Conservation (phyloP, 1,140 invertebrate genomes). For the Calycopis cecrops region DNA sequence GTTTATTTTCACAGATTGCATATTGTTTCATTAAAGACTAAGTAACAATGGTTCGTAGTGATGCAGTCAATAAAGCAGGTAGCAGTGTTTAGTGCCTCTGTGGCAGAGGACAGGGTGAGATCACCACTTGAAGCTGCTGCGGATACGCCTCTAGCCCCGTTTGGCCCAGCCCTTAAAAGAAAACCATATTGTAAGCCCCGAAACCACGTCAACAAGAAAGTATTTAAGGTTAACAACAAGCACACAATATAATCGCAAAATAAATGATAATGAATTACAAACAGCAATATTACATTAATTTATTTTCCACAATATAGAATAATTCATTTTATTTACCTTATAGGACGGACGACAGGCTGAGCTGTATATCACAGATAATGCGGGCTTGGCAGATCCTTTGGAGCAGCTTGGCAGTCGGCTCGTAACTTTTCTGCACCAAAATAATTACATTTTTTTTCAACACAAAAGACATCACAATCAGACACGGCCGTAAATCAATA, state of each 20-base stretch:
- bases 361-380: constrained; percentile 85
- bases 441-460: constrained; percentile 24
- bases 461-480: constrained; percentile 5
- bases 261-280: too few species aligned
- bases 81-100: constrained; percentile 76
- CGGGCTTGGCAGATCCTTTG: constrained; percentile 69
- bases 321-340: constrained; percentile 42
- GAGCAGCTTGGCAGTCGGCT: constrained; percentile 69
- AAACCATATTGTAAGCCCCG: constrained; percentile 15
- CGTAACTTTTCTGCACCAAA: constrained; percentile 59
- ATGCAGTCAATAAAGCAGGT: constrained; percentile 75
- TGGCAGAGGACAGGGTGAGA: constrained; percentile 65
- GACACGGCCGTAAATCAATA: constrained; percentile 15
- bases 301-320: too few species aligned
- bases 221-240: background rate
- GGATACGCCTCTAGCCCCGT: constrained; percentile 71
- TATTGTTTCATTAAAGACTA: constrained; percentile 77
- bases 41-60: constrained; percentile 76
- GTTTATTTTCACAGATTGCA: constrained; percentile 80
- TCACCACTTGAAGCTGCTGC: constrained; percentile 68
- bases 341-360: constrained; percentile 78
- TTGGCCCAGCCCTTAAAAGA: constrained; percentile 70
- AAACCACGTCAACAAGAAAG: background rate
- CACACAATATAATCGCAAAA: constrained; percentile 4
- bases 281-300: too few species aligned